Conservation (phyloP, 2,113 vertebrate genomes). For the Drymodes brunneopygia region DNA sequence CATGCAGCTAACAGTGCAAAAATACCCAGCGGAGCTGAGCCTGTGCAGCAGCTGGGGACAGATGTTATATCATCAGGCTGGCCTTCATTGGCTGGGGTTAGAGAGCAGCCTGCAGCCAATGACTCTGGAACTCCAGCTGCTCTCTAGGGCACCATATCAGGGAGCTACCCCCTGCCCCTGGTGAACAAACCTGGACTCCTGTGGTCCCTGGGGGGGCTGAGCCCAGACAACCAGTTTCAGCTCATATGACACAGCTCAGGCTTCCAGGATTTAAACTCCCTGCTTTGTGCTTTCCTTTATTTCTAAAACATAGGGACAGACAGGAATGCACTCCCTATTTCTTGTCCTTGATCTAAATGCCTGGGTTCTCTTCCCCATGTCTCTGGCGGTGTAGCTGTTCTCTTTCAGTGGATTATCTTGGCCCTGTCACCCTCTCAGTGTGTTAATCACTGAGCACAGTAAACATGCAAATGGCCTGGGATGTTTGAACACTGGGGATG, state of each 20-base stretch:
- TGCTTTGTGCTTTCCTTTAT: background rate
- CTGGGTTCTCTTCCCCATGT: background rate
- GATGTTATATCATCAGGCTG: background rate
- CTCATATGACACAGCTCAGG: background rate
- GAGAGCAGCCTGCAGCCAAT: background rate
- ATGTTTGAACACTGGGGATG: background rate
- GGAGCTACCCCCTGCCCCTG: background rate
- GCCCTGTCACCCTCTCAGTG: background rate
- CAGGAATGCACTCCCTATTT: background rate
- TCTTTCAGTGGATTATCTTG: background rate
- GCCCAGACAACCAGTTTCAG: background rate
- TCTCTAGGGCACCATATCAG: background rate
- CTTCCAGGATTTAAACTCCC: background rate
- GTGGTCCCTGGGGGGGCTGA: background rate
- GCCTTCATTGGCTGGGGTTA: background rate
- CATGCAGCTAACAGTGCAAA: fast-evolving
- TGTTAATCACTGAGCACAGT: background rate
- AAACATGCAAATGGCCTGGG: background rate
- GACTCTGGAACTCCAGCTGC: background rate
- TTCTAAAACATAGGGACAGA: background rate
- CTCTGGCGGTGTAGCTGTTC: background rate
- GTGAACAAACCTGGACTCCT: background rate
- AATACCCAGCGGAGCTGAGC: fast-evolving
- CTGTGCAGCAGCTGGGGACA: background rate
- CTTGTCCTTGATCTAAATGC: background rate